Evolutionary conservation across 2,113 vertebrate genomes (phyloP).

Genomic region (Coracopsis vasa): DNA sequence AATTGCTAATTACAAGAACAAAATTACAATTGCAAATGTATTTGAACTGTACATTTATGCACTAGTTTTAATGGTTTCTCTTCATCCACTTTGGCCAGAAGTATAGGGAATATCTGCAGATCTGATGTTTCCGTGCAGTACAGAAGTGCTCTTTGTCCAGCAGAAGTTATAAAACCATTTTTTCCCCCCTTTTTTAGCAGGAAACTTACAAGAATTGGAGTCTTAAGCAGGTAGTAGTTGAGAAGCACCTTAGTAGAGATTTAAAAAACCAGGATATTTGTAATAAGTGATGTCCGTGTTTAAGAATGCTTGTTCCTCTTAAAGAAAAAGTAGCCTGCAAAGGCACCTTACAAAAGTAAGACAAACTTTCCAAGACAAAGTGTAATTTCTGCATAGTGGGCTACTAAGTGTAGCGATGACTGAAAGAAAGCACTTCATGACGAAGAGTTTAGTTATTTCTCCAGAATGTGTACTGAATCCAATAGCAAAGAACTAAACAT

Average conservation of each 20-base stretch:
- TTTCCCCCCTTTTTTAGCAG: not conserved
- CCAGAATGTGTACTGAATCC: not conserved
- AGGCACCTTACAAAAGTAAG: not conserved
- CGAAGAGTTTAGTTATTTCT: not conserved
- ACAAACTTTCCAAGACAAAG: not conserved
- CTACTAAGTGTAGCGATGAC: not conserved
- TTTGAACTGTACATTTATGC: not conserved
- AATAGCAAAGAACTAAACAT: not conserved
- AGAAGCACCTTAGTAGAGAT: not conserved
- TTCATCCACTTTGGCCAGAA: not conserved
- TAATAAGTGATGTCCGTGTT: not conserved
- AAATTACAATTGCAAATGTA: rapidly evolving
- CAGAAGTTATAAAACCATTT: not conserved
- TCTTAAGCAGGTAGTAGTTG: not conserved
- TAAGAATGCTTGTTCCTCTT: not conserved
- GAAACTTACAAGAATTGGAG: rapidly evolving
- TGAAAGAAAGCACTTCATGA: not conserved
- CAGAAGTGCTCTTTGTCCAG: not conserved
- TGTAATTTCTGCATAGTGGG: not conserved
- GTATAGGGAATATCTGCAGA: not conserved
- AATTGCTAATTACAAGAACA: not conserved
- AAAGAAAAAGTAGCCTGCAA: not conserved
- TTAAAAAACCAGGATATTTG: not conserved
- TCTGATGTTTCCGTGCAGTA: not conserved
- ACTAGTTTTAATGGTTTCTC: not conserved